Evolutionary conservation across 2,113 vertebrate genomes (phyloP).

Genomic region (Raja brachyura): DNA sequence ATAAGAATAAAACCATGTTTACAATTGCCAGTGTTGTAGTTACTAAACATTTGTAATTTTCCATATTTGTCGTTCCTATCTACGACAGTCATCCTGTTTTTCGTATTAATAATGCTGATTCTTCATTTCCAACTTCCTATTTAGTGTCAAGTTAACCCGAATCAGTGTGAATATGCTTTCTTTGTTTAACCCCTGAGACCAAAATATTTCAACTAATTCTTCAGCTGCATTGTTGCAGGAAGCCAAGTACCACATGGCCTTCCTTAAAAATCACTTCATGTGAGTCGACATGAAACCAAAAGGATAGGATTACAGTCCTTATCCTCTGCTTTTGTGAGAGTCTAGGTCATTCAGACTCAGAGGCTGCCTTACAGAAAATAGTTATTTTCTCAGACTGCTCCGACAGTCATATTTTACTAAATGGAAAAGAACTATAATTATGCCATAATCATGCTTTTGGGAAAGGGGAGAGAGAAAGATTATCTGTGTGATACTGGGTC

Average conservation of each 20-base stretch:
- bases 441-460: conserved; percentile 3
- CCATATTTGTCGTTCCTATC: not conserved
- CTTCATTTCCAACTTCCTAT: conserved; percentile 1
- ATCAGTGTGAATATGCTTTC: not conserved
- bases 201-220: not conserved
- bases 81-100: not conserved
- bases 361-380: not conserved
- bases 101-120: not conserved
- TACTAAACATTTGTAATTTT: not conserved
- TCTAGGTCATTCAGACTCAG: conserved; percentile 4
- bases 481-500: not conserved
- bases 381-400: conserved; percentile 21
- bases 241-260: conserved; percentile 11
- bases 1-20: not conserved
- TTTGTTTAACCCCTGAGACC: conserved; percentile 30
- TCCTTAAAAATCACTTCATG: not conserved
- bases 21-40: not conserved
- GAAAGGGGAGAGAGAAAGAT: not conserved
- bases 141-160: not conserved
- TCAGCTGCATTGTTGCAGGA: conserved; percentile 14
- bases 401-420: not conserved
- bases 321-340: conserved; percentile 3
- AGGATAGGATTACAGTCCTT: not conserved
- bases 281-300: not conserved
- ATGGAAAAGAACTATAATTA: conserved; percentile 24